Evolutionary conservation across 2,113 vertebrate species (phyloP).

Genomic region (Ceratotherium simum): DNA sequence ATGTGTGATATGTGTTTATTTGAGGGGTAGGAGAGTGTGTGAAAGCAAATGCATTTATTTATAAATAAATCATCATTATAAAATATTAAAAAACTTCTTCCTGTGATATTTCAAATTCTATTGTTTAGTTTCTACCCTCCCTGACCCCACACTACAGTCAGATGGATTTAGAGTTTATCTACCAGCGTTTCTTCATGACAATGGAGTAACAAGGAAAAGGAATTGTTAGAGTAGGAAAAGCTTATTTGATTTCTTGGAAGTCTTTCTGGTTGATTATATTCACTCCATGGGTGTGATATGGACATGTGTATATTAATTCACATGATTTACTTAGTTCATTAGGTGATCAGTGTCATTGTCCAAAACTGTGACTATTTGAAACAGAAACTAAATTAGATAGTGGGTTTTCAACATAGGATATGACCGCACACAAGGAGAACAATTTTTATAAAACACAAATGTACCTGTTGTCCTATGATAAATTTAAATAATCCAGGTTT

Average conservation of each 20-base stretch:
- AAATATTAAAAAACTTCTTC: slow-evolving; percentile 68
- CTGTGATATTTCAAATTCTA: slow-evolving; percentile 34
- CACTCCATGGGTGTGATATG: not conserved
- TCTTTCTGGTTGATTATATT: slow-evolving; percentile 42
- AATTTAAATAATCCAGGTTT: slow-evolving; percentile 17
- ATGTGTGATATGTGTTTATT: not conserved
- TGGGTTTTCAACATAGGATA: slow-evolving; percentile 11
- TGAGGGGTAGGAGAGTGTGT: not conserved
- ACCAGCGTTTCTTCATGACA: slow-evolving; percentile 47
- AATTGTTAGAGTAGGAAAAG: slow-evolving; percentile 14
- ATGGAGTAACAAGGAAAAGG: not conserved
- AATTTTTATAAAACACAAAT: slow-evolving; percentile 16
- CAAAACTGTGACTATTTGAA: not conserved
- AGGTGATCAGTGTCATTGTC: not conserved
- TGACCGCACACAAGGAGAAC: not conserved
- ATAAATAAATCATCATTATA: slow-evolving; percentile 66
- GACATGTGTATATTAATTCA: not conserved
- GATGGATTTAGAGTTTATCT: slow-evolving; percentile 8
- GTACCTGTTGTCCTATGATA: not conserved
- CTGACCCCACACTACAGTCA: not conserved
- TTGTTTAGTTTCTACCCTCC: slow-evolving; percentile 10
- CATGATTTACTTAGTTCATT: slow-evolving; percentile 12
- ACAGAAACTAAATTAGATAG: slow-evolving; percentile 27
- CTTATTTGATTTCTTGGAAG: not conserved
- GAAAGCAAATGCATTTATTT: slow-evolving; percentile 57